Percentiles rank a stretch among this genome's conserved stretches.
phyloP scores from a whole-genome alignment of 2,888 invertebrate species.

The Drosophila anomalata region DNA sequence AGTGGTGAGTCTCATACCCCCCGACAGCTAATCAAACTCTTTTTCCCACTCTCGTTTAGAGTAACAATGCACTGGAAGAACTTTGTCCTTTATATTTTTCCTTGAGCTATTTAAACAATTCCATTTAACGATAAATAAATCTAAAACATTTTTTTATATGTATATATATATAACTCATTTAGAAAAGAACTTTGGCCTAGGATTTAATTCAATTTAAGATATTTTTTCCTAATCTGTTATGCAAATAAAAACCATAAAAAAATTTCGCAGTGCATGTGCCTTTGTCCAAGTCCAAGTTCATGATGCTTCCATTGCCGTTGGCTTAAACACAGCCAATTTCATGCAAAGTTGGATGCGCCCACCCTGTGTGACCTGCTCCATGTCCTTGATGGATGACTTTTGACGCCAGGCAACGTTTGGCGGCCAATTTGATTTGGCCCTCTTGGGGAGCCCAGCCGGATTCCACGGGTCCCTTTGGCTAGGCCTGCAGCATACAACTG shows the following conservation, averaged over 20 bases:
- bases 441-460: constrained; percentile 14
- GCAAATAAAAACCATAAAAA: background rate
- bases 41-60: background rate
- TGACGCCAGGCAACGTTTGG: constrained; percentile 66
- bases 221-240: too few relatives aligned
- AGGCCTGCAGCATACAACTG: constrained; percentile 48
- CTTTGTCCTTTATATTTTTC: too few relatives aligned
- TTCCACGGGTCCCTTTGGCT: constrained; percentile 22
- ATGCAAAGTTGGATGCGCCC: constrained; percentile 70
- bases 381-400: constrained; percentile 73
- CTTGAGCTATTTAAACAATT: too few relatives aligned
- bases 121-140: too few relatives aligned
- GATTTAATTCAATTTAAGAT: too few relatives aligned
- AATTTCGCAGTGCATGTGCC: constrained; percentile 9
- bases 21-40: constrained; percentile 2
- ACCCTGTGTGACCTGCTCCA: constrained; percentile 51
- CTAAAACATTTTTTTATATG: too few relatives aligned
- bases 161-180: too few relatives aligned
- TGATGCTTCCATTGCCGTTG: constrained; percentile 41
- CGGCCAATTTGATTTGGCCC: constrained; percentile 74
- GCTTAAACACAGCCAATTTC: constrained; percentile 70
- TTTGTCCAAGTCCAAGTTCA: constrained; percentile 14
- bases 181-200: too few relatives aligned
- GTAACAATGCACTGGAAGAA: background rate
- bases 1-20: constrained; percentile 54